These are phyloP conservation scores for Poecilia wingei DNA, from an alignment of 2,797 vertebrate species.

Conservation along the genomic window DNA sequence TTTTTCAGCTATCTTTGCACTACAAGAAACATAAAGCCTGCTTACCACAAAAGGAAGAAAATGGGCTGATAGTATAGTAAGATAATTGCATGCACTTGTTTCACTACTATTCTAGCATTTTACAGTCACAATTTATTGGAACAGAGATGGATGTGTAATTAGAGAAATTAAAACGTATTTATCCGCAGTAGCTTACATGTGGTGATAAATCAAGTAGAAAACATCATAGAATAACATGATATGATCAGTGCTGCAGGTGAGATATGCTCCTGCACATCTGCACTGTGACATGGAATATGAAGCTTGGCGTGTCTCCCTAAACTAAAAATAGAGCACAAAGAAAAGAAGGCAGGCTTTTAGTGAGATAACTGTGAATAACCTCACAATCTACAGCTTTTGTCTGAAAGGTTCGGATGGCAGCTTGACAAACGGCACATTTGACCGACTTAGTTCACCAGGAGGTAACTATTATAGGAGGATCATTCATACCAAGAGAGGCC, in stretches of 20 bases:
- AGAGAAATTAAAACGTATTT: slow-evolving; percentile 27
- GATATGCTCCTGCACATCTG: slow-evolving; percentile 66
- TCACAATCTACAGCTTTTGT: slow-evolving; percentile 62
- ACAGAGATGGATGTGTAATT: slow-evolving; percentile 30
- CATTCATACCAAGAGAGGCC: slow-evolving; percentile 27
- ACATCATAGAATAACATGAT: slow-evolving; percentile 70
- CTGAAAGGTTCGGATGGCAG: slow-evolving; percentile 52
- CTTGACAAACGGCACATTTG: slow-evolving; percentile 61
- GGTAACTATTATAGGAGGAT: background rate
- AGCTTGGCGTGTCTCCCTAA: slow-evolving; percentile 67
- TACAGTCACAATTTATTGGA: slow-evolving; percentile 3
- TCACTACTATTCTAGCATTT: slow-evolving; percentile 20
- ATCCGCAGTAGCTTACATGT: slow-evolving; percentile 20
- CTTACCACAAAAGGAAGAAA: slow-evolving; percentile 29
- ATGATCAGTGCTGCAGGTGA: slow-evolving; percentile 59
- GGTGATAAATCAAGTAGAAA: slow-evolving; percentile 41
- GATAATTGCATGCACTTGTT: slow-evolving; percentile 13
- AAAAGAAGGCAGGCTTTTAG: slow-evolving; percentile 48
- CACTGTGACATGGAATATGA: slow-evolving; percentile 74
- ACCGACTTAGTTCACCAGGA: slow-evolving; percentile 39
- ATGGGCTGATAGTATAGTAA: slow-evolving; percentile 13
- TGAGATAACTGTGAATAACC: slow-evolving; percentile 69
- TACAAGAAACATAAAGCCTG: slow-evolving; percentile 35
- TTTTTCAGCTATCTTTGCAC: slow-evolving; percentile 42
- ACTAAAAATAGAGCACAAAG: slow-evolving; percentile 79